phyloP scores from a whole-genome alignment of 2,888 invertebrate species.

The Habrosyne pyritoides region DNA sequence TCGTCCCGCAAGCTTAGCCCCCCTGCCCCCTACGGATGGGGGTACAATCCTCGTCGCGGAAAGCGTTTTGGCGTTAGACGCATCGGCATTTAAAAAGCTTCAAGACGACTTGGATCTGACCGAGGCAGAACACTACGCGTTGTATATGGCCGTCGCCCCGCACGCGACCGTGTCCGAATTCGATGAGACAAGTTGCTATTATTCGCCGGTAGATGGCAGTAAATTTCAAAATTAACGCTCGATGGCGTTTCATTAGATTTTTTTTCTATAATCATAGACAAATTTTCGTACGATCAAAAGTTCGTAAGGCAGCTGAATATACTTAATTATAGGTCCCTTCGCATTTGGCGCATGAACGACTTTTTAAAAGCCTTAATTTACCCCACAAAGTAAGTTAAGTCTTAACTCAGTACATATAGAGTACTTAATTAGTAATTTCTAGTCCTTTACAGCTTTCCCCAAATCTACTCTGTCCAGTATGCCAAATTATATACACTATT shows the following conservation, averaged over 20 bases:
- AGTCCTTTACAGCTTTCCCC: slow-evolving; percentile 8
- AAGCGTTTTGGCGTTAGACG: slow-evolving; percentile 76
- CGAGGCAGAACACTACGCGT: slow-evolving; percentile 94
- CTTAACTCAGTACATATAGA: not conserved
- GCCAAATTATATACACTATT: slow-evolving; percentile 36
- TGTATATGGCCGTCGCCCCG: slow-evolving; percentile 93
- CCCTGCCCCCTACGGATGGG: slow-evolving; percentile 78
- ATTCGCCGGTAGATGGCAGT: slow-evolving; percentile 91
- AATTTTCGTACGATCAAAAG: not conserved
- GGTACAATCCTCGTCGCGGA: slow-evolving; percentile 85
- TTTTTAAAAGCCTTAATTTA: not conserved
- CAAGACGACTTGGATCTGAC: slow-evolving; percentile 88
- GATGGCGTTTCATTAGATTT: not conserved
- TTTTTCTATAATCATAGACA: slow-evolving; percentile 2
- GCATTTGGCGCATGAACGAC: too few relatives aligned
- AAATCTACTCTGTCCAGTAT: slow-evolving; percentile 19
- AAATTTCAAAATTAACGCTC: slow-evolving; percentile 80
- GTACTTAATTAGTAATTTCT: not conserved
- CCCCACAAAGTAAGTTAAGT: not conserved
- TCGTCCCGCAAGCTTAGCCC: slow-evolving; percentile 55
- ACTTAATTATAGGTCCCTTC: too few relatives aligned
- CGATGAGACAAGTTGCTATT: slow-evolving; percentile 94
- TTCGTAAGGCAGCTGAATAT: not conserved
- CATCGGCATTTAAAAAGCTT: slow-evolving; percentile 63
- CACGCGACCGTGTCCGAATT: slow-evolving; percentile 94